Evolutionary conservation across 2,113 vertebrate genomes (phyloP).

Genomic region (Daboia siamensis): DNA sequence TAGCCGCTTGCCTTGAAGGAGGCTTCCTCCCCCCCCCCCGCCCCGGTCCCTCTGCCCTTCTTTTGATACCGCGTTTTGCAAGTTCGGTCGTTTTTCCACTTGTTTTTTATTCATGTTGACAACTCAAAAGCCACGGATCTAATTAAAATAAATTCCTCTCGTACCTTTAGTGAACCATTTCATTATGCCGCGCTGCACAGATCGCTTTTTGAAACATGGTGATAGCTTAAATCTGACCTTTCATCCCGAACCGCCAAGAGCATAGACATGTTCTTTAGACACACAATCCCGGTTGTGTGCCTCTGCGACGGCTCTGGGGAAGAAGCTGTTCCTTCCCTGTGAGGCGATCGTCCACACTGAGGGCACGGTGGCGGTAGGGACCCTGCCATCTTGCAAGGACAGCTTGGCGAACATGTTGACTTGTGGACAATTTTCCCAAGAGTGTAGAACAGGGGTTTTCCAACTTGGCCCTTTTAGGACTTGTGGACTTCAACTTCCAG

Average conservation of each 20-base stretch:
- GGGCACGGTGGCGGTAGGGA: neutral
- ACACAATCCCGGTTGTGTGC: constrained; percentile 51
- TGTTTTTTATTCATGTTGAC: constrained; percentile 83
- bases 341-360: constrained; percentile 20
- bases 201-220: constrained; percentile 81
- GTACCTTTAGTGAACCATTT: constrained; percentile 86
- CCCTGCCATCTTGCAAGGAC: constrained; percentile 9
- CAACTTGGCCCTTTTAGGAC: too few relatives aligned
- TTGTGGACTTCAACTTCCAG: too few relatives aligned
- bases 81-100: constrained; percentile 58
- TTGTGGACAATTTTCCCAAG: neutral
- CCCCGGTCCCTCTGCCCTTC: neutral
- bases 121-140: constrained; percentile 84
- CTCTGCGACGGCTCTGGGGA: constrained; percentile 62
- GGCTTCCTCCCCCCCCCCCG: constrained; percentile 50
- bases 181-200: constrained; percentile 81
- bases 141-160: constrained; percentile 84
- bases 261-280: constrained; percentile 73
- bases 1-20: constrained; percentile 59
- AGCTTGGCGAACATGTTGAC: constrained; percentile 9
- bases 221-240: constrained; percentile 83
- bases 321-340: constrained; percentile 65
- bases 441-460: too few relatives aligned
- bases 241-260: constrained; percentile 79
- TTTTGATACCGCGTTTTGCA: constrained; percentile 66